Conservation (phyloP, 2,888 invertebrate genomes). For the Hyppa rectilinea region DNA sequence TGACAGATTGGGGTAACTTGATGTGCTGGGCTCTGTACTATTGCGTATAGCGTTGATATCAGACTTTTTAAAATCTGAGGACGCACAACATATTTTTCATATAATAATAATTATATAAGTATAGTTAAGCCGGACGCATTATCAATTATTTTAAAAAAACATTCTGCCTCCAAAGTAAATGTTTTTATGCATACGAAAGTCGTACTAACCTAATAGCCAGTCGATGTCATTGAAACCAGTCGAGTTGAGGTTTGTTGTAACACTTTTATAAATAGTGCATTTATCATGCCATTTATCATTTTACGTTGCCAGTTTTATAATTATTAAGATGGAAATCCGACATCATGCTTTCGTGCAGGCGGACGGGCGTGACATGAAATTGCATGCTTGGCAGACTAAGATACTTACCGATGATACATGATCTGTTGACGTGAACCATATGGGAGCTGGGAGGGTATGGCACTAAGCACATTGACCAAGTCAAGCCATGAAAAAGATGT, state of each 20-base stretch:
- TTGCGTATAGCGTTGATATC: too few relatives aligned
- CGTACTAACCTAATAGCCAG: slow-evolving; percentile 24
- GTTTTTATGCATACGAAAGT: slow-evolving; percentile 41
- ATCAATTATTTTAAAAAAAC: slow-evolving; percentile 10
- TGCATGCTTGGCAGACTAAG: neutral
- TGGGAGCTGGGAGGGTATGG: too few relatives aligned
- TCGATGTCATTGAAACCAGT: slow-evolving; percentile 44
- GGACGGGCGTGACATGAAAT: neutral
- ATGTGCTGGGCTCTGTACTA: too few relatives aligned
- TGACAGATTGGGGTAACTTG: too few relatives aligned
- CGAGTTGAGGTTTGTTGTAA: slow-evolving; percentile 6
- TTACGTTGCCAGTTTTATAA: neutral
- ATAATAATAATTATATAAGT: neutral
- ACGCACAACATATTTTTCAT: neutral
- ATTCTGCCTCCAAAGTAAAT: slow-evolving; percentile 32
- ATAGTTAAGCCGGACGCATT: neutral
- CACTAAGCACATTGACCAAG: slow-evolving; percentile 1
- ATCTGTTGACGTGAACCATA: slow-evolving; percentile 1
- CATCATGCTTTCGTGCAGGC: neutral
- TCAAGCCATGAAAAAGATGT: neutral
- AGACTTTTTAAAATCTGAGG: too few relatives aligned
- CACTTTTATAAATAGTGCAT: slow-evolving; percentile 14
- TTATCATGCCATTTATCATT: slow-evolving; percentile 9
- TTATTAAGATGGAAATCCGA: neutral
- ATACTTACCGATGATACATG: neutral